Conservation (phyloP, 1,140 invertebrate species). For the Globodera ellingtonae region DNA sequence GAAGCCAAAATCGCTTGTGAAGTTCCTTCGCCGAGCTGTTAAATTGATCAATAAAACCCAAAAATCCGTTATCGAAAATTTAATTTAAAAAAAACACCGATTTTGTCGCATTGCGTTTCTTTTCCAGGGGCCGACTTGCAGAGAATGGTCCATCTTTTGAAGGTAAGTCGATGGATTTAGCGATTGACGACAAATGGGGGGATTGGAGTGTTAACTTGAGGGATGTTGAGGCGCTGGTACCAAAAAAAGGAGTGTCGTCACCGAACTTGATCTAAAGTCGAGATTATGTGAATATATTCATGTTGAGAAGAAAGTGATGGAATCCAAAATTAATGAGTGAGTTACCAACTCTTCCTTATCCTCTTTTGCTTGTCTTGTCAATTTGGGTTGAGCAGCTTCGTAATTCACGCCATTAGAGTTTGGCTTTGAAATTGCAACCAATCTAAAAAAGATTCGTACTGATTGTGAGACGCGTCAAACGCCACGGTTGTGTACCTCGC, state of each 20-base stretch:
- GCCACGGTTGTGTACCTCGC: not conserved
- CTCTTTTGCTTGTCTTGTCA: not conserved
- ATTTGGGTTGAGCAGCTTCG: not conserved
- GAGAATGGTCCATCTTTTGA: not conserved
- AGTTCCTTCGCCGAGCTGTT: not conserved
- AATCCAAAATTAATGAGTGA: not conserved
- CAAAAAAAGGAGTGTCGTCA: not conserved
- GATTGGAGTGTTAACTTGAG: too few species aligned
- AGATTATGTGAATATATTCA: not conserved
- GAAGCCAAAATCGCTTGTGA: not conserved
- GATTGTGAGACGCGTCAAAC: not conserved
- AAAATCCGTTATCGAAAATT: not conserved
- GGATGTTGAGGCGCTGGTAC: too few species aligned
- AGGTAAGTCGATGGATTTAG: not conserved
- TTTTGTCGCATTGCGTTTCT: not conserved
- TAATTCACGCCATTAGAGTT: not conserved
- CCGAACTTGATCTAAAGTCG: not conserved
- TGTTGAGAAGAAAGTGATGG: not conserved
- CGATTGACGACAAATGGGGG: not conserved
- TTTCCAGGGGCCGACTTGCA: not conserved
- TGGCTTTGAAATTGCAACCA: constrained; percentile 7
- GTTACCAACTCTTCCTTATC: not conserved
- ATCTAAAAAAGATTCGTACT: not conserved
- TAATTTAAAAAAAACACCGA: not conserved
- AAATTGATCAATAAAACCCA: not conserved